phyloP scores from a whole-genome alignment of 2,797 vertebrate genomes.

The Ciconia nigra region DNA sequence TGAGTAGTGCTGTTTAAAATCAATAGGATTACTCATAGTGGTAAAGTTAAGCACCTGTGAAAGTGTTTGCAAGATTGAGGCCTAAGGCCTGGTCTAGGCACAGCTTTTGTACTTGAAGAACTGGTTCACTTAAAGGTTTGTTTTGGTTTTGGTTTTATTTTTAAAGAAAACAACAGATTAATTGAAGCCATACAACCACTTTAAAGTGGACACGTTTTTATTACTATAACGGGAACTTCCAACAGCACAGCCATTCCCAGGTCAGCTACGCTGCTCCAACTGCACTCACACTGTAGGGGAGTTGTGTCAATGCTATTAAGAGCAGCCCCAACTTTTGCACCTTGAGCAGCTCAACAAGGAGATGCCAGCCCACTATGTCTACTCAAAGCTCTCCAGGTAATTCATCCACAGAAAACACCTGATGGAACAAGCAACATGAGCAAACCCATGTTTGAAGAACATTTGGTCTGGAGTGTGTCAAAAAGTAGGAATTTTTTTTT shows the following conservation, averaged over 20 bases:
- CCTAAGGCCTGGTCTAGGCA: background rate
- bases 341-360: background rate
- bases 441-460: background rate
- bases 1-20: background rate
- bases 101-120: constrained; percentile 28
- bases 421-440: background rate
- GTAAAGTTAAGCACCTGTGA: constrained; percentile 44
- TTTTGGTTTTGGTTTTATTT: constrained; percentile 30
- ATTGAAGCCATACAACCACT: constrained; percentile 25
- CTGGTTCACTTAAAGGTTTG: constrained; percentile 23
- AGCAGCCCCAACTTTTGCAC: background rate
- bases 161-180: constrained; percentile 49
- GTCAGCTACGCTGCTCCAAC: background rate
- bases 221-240: background rate
- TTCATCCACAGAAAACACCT: background rate
- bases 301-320: background rate
- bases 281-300: background rate
- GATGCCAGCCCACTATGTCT: background rate
- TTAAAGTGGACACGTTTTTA: background rate
- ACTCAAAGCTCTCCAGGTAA: background rate
- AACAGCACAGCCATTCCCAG: background rate
- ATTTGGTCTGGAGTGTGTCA: background rate
- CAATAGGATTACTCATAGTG: constrained; percentile 32
- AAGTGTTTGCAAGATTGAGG: background rate
- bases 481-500: background rate